Base-by-base conservation (phyloP, 2,113 vertebrate genomes). In the Nothocercus julius region DNA sequence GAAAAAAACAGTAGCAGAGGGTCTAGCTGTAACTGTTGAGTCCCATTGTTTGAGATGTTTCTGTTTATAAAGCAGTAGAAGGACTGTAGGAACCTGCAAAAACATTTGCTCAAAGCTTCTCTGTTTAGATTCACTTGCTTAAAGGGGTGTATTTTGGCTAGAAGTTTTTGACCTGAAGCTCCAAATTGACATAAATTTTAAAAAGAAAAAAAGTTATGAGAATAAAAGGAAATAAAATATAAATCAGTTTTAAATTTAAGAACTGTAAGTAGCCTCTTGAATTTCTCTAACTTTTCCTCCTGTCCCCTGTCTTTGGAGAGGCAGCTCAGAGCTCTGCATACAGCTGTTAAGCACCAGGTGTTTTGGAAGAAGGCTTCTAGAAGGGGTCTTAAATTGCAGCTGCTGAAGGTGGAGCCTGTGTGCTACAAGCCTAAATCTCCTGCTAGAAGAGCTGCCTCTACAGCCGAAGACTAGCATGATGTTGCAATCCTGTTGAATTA, bases 61-160 rank as follows among this genome's bases (percentile, higher is more conserved):
- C 78, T 91, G 66, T 85, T 89, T 89, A 74, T 85, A 77, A 96
- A 91, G 42, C 13, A 20, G 21, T 92, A 16, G 25, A 87, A 93
- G 28, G 32, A 42, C 17, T 87, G 34, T 61, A 61, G 36, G 40
- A 95, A 49, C 9, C 32, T 81, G 36, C 30, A 78, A 58, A 74
- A 47, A 51, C 2, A 2, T 22, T 16, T 51, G 47, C 36, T 95
- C 7, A 7, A 9, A 61, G 40, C 1, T 81, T 74, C 66, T 91
- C 70, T 80, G 40, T 27, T 4, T 83, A 40, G 7, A 49, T 90
- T 77, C 61, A 45, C 17, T 49, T 94, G 44, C 30, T 9, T 81
- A 38, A 85, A 89, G 7, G 28, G 78, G 21, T 67, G 19, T 20
- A 11, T 7, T 82, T 82, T 24, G n/a, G 24, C 16, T 67, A 38